Evolutionary conservation across 2,113 vertebrate species (phyloP), one percentile per base, ranked within the genome.

Genomic region (Lasiurus cinereus): DNA sequence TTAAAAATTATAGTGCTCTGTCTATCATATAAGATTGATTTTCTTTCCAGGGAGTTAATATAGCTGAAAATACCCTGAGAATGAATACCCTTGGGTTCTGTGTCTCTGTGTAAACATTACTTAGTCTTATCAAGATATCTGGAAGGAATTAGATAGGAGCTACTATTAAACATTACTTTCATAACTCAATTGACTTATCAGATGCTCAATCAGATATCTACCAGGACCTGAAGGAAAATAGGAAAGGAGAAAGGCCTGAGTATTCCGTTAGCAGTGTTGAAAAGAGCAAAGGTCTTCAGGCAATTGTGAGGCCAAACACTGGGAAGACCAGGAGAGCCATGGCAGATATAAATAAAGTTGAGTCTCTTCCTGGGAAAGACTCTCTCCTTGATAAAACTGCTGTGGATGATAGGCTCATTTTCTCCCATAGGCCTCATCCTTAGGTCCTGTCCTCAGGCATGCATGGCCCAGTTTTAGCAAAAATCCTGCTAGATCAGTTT

Each of bases 1-100:
- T 89, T 87, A 56, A 94, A 91, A 90, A 72, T 91, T 52, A 73
- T 27, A 90, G 7, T 93, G 8, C 31, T 91, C 27, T 89, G 54
- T 39, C 29, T 94, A 31, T 85, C 50, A 78, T 33, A 69, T 21
- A 83, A 16, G 16, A 52, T 83, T 92, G 22, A 77, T 84, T 24
- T 82, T 92, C 66, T 93, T 95, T 88, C 36, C 64, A 88, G 33
- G 22, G 22, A 94, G 27, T 46, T 79, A 3, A 16, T 21, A 46
- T 5, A 67, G 36, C 29, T 70, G 50, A 87, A 96, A 86, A 90
- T 72, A n/a, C 10, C 39, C 24, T 78, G 24, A 69, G 77, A 97
- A 46, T 82, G 24, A 93, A 91, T 48, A 15, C 33, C 48, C 54
- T 64, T 33, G 64, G 33, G 72, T 46, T 36, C 9, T 50, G 18